Evolutionary conservation across 2,113 vertebrate species (phyloP).

Genomic region (Podarcis muralis): DNA sequence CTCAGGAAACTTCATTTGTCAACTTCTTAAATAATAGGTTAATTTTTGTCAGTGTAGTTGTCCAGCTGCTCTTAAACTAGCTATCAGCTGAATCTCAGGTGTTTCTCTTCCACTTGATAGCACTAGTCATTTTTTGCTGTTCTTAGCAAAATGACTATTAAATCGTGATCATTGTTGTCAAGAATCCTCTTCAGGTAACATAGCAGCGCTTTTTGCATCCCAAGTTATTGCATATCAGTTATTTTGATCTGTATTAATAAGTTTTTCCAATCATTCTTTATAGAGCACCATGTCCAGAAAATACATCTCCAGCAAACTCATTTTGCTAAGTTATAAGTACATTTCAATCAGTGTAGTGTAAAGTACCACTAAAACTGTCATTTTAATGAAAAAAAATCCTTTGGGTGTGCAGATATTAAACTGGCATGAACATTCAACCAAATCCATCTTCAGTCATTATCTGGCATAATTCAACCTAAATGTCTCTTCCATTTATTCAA

Average conservation of each 20-base stretch:
- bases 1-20: background rate
- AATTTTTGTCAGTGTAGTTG: background rate
- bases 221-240: background rate
- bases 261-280: background rate
- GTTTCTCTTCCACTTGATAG: background rate
- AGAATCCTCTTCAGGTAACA: background rate
- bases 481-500: background rate
- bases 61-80: background rate
- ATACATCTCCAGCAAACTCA: background rate
- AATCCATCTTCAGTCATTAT: background rate
- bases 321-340: background rate
- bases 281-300: background rate
- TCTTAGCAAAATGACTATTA: background rate
- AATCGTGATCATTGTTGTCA: background rate
- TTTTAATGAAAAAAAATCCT: background rate
- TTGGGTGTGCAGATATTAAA: background rate
- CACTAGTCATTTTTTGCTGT: background rate
- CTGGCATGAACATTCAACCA: background rate
- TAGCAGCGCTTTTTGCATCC: background rate
- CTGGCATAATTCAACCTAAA: background rate
- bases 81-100: background rate
- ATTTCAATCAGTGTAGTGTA: background rate
- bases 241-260: background rate
- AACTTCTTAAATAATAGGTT: background rate
- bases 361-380: background rate